Conservation (phyloP, 2,888 invertebrate species). For the Cheiracanthium punctorium region DNA sequence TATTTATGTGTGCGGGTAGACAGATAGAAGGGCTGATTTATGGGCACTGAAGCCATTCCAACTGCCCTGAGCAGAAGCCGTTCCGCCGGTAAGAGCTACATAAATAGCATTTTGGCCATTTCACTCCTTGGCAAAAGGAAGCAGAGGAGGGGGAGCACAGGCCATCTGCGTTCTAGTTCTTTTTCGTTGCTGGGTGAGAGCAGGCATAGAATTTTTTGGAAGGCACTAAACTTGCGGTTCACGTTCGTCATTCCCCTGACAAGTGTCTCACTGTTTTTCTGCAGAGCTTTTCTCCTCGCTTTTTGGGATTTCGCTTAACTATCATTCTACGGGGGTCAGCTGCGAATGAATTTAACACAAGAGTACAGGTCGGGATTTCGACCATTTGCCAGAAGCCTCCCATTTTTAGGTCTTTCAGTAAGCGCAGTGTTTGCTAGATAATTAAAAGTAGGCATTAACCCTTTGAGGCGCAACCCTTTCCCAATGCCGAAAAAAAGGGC, state of each 20-base stretch:
- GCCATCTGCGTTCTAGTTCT: slow-evolving; percentile 20
- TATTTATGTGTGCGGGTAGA: slow-evolving; percentile 35
- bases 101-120: slow-evolving; percentile 51
- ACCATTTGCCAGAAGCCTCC: too few species aligned
- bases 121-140: slow-evolving; percentile 5
- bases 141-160: background rate
- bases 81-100: slow-evolving; percentile 39
- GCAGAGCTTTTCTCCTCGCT: slow-evolving; percentile 19
- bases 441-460: too few species aligned
- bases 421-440: too few species aligned
- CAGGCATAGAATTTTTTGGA: slow-evolving; percentile 31
- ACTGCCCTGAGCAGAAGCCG: slow-evolving; percentile 30
- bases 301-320: background rate
- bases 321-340: background rate
- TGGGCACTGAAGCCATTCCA: slow-evolving; percentile 32
- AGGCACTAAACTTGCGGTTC: slow-evolving; percentile 62
- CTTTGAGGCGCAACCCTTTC: too few species aligned
- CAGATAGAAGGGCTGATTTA: slow-evolving; percentile 40
- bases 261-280: slow-evolving; percentile 60
- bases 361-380: background rate
- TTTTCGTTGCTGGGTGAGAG: background rate
- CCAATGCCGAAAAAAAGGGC: too few species aligned
- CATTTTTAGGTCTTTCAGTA: too few species aligned
- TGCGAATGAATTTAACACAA: too few species aligned
- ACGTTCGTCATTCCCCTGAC: slow-evolving; percentile 67